Evolutionary conservation across 2,797 vertebrate genomes (phyloP), one percentile per base, ranked within the genome.

Genomic region (Sardinella longiceps): DNA sequence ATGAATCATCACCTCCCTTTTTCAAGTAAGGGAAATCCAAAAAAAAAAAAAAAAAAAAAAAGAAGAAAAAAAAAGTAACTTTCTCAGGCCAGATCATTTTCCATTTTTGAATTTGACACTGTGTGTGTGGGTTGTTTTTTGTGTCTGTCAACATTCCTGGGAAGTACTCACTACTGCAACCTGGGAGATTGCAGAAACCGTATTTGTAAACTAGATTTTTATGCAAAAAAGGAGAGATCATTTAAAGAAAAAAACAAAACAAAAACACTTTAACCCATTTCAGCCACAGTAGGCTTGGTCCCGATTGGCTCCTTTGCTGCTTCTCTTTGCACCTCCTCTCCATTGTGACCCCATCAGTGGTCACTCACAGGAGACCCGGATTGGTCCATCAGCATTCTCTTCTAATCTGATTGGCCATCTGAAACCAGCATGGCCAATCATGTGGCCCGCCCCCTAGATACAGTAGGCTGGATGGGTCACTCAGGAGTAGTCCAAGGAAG

Each of bases 201-300:
- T 30, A 30, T 74, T 82, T 83, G 60, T 84, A 84, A 81, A 58
- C 81, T 74, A 84, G 14, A 51, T 70, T 51, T 12, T 83, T 50
- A 80, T 80, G n/a, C 77, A 30, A 60, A 56, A 82, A 80, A 50
- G 45, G 33, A 56, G 83, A 50, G 70, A 70, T 15, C 2, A 23
- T 39, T 77, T 77, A 18, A 77, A 77, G n/a, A n/a, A n/a, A n/a
- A n/a, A n/a, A n/a, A n/a, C n/a, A n/a, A n/a, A n/a, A n/a, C n/a
- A n/a, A 77, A 70, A 70, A 14, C 14, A 70, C 33, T 70, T 5
- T 30, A 70, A 39, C 37, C 37, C 70, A 37, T 77, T 77, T 43
- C 37, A 43, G 70, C 70, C 70, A 77, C 70, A 23, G 18, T 1
- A 77, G 33, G 37, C 70, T 77, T 20, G 37, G 37, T 39, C 39